phyloP scores from a whole-genome alignment of 2,797 vertebrate species.

The Epinephelus awoara region DNA sequence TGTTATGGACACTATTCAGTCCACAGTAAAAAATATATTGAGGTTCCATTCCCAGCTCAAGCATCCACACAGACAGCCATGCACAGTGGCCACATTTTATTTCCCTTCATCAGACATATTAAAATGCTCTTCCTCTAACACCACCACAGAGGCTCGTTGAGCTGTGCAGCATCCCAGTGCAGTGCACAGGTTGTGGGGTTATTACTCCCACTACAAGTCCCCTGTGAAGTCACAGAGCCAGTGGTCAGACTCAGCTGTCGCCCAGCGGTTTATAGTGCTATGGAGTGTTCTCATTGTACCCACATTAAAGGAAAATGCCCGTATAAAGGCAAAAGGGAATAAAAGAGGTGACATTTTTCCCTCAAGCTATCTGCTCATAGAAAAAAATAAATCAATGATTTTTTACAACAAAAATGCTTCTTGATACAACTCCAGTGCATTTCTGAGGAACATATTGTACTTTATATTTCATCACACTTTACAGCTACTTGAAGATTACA shows the following conservation, averaged over 20 bases:
- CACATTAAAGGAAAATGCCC: constrained; percentile 63
- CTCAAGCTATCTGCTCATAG: not conserved
- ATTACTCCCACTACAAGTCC: constrained; percentile 32
- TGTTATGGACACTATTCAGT: constrained; percentile 5
- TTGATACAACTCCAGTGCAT: not conserved
- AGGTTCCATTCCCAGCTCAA: not conserved
- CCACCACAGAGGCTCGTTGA: constrained; percentile 33
- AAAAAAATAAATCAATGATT: constrained; percentile 32
- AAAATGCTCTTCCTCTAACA: constrained; percentile 31
- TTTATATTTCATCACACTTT: not conserved
- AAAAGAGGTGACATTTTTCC: constrained; percentile 41
- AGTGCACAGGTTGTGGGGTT: constrained; percentile 35
- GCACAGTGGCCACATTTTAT: not conserved
- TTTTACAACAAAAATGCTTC: constrained; percentile 17
- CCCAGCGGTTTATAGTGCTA: constrained; percentile 60
- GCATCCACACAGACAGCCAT: constrained; percentile 8
- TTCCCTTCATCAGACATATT: constrained; percentile 40
- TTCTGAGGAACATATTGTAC: not conserved
- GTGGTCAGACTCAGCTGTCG: constrained; percentile 38
- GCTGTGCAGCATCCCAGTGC: constrained; percentile 5
- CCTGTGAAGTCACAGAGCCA: constrained; percentile 19
- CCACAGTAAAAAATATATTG: constrained; percentile 24
- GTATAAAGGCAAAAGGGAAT: constrained; percentile 49
- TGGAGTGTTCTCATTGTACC: constrained; percentile 57
- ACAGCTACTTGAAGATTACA: not conserved